Percentiles rank a stretch among this genome's conserved stretches.
These are phyloP conservation scores for Philonicus albiceps DNA, from an alignment of 2,888 invertebrate genomes.

Conservation along the genomic window DNA sequence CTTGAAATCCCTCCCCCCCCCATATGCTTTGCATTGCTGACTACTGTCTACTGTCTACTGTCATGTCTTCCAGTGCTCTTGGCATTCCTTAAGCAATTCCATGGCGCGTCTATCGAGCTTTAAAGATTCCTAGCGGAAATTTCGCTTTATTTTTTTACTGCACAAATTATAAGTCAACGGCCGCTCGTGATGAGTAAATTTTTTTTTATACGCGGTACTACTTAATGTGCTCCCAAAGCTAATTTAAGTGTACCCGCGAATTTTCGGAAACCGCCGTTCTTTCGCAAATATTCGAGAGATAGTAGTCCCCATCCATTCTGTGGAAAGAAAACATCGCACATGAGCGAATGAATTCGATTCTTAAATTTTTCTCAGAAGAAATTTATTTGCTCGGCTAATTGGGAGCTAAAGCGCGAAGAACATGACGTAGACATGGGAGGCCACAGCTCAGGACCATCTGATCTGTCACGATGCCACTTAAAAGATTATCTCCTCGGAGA, in stretches of 20 bases:
- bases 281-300: not conserved
- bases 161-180: not conserved
- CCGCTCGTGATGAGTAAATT: not conserved
- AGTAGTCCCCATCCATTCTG: not conserved
- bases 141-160: not conserved
- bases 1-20: not conserved
- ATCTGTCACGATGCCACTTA: conserved; percentile 12
- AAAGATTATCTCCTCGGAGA: not conserved
- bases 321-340: not conserved
- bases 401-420: not conserved
- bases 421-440: not conserved
- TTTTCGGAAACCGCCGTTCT: not conserved
- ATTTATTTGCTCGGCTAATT: conserved; percentile 15
- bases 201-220: not conserved
- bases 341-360: not conserved
- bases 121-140: not conserved
- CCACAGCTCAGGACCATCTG: not conserved
- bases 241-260: not conserved
- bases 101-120: not conserved
- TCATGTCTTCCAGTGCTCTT: not conserved
- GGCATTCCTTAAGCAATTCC: not conserved
- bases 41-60: not conserved
- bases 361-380: not conserved
- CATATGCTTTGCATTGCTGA: not conserved
- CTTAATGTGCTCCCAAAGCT: not conserved